phyloP scores from a whole-genome alignment of 2,797 vertebrate genomes.

The Telmatherina bonti region DNA sequence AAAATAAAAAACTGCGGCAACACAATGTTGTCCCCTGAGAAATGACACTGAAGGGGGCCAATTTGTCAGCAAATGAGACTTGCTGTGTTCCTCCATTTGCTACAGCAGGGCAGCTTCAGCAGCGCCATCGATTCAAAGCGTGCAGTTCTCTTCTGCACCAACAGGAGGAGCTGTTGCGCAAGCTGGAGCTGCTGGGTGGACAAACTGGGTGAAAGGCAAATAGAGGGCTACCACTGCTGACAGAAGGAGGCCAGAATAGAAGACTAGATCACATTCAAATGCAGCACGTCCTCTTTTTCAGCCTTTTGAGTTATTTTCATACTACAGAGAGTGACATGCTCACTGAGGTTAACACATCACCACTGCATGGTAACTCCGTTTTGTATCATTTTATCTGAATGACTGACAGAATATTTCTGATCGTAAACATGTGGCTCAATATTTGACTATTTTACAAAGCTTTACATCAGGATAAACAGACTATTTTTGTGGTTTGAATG shows the following conservation, averaged over 20 bases:
- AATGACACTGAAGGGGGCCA: constrained; percentile 15
- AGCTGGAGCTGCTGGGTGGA: background rate
- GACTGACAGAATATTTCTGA: constrained; percentile 11
- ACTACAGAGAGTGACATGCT: constrained; percentile 21
- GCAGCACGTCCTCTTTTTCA: constrained; percentile 11
- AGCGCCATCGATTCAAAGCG: constrained; percentile 7
- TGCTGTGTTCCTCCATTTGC: constrained; percentile 31
- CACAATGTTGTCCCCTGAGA: constrained; percentile 26
- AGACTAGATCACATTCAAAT: constrained; percentile 48
- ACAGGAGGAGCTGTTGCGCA: constrained; percentile 51
- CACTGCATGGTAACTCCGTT: background rate
- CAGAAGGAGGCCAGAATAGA: constrained; percentile 65
- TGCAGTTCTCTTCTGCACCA: constrained; percentile 33
- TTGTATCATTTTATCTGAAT: constrained; percentile 5
- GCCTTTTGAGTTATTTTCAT: constrained; percentile 17
- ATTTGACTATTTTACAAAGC: background rate
- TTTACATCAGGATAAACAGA: background rate
- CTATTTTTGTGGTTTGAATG: constrained; percentile 21
- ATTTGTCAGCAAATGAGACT: constrained; percentile 49
- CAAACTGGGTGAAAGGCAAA: constrained; percentile 67
- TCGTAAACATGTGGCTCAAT: background rate
- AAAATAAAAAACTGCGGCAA: constrained; percentile 6
- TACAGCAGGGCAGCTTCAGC: constrained; percentile 28
- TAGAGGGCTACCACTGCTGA: constrained; percentile 55
- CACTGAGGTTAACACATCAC: background rate